These are phyloP conservation scores for Oryctes rhinoceros DNA, from an alignment of 1,140 invertebrate species.

Conservation along the genomic window DNA sequence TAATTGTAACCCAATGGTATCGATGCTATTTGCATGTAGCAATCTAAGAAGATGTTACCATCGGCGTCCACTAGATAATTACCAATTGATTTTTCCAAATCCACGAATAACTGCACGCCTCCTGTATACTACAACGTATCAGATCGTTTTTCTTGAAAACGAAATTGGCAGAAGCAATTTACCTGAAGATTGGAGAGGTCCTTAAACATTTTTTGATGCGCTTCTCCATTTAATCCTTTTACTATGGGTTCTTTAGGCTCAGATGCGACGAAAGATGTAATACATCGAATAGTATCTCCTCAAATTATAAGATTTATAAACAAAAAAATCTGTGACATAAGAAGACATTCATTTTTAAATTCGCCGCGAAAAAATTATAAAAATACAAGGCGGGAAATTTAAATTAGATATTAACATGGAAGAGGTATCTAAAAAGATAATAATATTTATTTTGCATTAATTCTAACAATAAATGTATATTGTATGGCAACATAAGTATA, in stretches of 20 bases:
- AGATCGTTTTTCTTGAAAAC: not conserved
- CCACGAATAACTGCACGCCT: constrained; percentile 89
- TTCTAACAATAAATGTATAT: not conserved
- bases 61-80: constrained; percentile 98
- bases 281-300: not conserved
- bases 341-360: no score
- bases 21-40: constrained; percentile 97
- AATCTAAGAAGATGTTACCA: constrained; percentile 89
- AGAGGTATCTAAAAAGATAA: no score
- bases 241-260: constrained; percentile 36
- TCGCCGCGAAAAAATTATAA: not conserved
- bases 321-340: not conserved
- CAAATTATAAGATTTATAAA: not conserved
- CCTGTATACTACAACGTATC: constrained; percentile 25
- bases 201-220: constrained; percentile 28
- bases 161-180: not conserved
- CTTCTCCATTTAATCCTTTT: constrained; percentile 26
- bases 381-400: not conserved
- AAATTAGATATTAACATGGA: not conserved
- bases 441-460: not conserved
- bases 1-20: constrained; percentile 97
- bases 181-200: constrained; percentile 41
- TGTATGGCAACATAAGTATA: no score
- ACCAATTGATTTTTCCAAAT: constrained; percentile 92
- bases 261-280: constrained; percentile 36